Base-by-base conservation (phyloP, 53 echinoderm and acorn worm species). In the Henricia sp. region DNA sequence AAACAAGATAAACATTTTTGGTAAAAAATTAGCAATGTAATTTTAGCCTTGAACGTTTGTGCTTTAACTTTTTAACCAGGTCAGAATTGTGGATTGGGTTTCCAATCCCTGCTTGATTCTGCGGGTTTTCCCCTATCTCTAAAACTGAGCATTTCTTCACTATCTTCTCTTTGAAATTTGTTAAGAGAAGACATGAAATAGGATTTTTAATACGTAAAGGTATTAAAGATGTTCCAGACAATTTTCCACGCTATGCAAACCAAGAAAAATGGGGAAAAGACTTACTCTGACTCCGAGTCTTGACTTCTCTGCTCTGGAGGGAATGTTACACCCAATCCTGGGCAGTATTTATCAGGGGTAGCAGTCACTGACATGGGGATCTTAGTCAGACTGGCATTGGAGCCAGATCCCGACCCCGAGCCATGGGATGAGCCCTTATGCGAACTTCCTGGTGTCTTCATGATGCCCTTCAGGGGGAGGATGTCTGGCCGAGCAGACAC, bases 401-500 rank as follows among this genome's bases (percentile, higher is more conserved):
- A 91, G 0, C 86, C 86, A 19, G 92, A 92, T 30, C 89, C 89
- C 14, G 85, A 85, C 24, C 89, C 89, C 17, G 91, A 87, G 32
- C 90, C 90, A 8, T 82, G 85, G 40, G 84, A 89, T 13, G 88
- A 91, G 13, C 94, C 94, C 27, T 91, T 87, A 35, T 88, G 85
- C 66, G 91, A 92, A 19, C 87, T 84, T 50, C 86, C 89, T 0
- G 95, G 93, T 1, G 90, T 92, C 89, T 96, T 96, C 96, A 96
- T 96, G 82, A 96, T 96, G 37, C 96, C 96, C 68, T 93, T 93
- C 30, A 96, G 59, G 2, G 96, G 96, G 17, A 96, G 89, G 82
- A 96, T 91, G 84, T 96, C 96, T 4, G 96, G 96, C 28, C 96
- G 89, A 62, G 91, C 90, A 0, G 95, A 95, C 51, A 95, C 95